These are phyloP conservation scores for Scylla paramamosain DNA, from an alignment of 1,140 invertebrate species.

Conservation along the genomic window DNA sequence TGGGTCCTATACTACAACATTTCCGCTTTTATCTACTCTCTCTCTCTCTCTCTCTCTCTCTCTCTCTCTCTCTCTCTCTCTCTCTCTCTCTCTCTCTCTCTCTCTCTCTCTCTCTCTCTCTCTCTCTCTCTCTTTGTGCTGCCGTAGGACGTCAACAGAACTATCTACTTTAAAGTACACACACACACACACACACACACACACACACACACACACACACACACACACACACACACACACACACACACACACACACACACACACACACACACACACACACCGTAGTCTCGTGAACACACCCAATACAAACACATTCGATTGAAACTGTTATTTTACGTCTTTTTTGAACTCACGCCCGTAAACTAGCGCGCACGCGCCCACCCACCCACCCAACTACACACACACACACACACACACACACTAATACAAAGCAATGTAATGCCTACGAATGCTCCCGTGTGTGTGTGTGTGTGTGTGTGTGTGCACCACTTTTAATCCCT, in stretches of 20 bases:
- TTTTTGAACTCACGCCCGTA: too few relatives aligned
- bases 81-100: neutral
- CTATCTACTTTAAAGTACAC: neutral
- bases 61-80: conserved; percentile 16
- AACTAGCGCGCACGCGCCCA: too few relatives aligned
- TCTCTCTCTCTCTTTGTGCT: conserved; percentile 26
- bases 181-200: conserved; percentile 39
- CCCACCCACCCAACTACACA: too few relatives aligned
- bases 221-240: neutral
- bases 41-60: too few relatives aligned
- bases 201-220: conserved; percentile 45
- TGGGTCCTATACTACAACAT: too few relatives aligned
- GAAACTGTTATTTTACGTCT: too few relatives aligned
- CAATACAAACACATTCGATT: too few relatives aligned
- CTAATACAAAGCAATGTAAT: too few relatives aligned
- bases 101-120: conserved; percentile 7
- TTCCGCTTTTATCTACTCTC: too few relatives aligned
- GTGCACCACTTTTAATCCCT: neutral
- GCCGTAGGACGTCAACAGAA: neutral
- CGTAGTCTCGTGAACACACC: too few relatives aligned
- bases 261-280: neutral
- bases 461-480: neutral
- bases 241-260: neutral
- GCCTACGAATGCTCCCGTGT: neutral
- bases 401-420: too few relatives aligned